These are phyloP conservation scores for Campylomormyrus numenius DNA, from an alignment of 2,113 vertebrate species.

Conservation along the genomic window DNA sequence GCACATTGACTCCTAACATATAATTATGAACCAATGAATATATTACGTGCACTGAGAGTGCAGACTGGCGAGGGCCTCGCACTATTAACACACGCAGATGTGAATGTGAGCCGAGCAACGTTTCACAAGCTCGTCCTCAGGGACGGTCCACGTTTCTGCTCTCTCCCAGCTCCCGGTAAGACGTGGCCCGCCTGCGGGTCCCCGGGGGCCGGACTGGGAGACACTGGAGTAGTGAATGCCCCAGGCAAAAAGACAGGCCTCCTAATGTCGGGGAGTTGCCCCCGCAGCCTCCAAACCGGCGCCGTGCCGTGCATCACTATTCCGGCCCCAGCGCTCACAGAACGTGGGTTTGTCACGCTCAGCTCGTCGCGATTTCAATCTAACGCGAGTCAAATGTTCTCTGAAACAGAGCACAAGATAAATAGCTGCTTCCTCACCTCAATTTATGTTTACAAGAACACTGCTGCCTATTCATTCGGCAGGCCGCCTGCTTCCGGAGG, in stretches of 20 bases:
- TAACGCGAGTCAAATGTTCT: background rate
- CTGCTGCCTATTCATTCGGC: background rate
- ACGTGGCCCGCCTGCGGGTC: background rate
- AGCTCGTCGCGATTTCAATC: background rate
- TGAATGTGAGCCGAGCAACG: background rate
- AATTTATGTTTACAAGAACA: conserved; percentile 8
- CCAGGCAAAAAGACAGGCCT: background rate
- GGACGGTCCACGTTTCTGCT: background rate
- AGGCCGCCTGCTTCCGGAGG: background rate
- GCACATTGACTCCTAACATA: background rate
- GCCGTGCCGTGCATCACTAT: background rate
- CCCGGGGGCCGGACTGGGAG: background rate
- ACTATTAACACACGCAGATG: background rate
- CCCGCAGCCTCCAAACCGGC: background rate
- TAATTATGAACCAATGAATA: background rate
- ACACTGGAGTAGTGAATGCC: background rate
- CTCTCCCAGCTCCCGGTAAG: background rate
- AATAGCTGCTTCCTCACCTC: background rate
- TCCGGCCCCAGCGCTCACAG: background rate
- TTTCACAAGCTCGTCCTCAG: background rate
- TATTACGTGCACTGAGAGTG: background rate
- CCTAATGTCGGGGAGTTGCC: background rate
- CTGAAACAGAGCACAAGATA: conserved; percentile 12
- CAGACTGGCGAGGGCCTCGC: background rate
- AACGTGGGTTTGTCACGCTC: background rate